Evolutionary conservation across 2,797 vertebrate species (phyloP).

Genomic region (Silurus aristotelis): DNA sequence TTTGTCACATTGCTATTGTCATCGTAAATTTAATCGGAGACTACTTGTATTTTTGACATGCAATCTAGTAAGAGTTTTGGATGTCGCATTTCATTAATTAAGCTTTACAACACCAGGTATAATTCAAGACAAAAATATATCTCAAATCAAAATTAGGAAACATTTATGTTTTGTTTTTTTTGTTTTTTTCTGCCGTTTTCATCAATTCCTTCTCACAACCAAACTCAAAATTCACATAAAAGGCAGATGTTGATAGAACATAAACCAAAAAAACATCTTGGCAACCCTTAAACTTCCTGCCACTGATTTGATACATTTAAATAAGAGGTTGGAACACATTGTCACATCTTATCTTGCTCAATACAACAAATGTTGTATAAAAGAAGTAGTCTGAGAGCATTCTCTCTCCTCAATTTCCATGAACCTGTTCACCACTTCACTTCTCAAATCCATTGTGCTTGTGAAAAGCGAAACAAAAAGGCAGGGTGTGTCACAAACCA

Average conservation of each 20-base stretch:
- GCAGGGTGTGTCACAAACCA: conserved; percentile 8
- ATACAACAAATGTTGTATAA: conserved; percentile 9
- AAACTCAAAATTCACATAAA: not conserved
- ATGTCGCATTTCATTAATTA: not conserved
- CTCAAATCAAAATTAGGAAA: too few relatives aligned
- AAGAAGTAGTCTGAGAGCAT: not conserved
- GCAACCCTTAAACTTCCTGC: conserved; percentile 9
- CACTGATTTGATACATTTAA: conserved; percentile 18
- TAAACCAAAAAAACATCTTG: conserved; percentile 10
- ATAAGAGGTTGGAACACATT: conserved; percentile 32
- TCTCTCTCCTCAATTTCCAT: not conserved
- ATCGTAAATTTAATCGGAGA: too few relatives aligned
- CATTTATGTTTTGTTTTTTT: too few relatives aligned
- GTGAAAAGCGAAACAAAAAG: not conserved
- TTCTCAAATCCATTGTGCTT: conserved; percentile 9
- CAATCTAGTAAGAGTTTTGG: not conserved
- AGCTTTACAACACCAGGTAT: not conserved
- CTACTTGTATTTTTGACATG: not conserved
- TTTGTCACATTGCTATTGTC: too few relatives aligned
- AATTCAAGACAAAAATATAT: too few relatives aligned
- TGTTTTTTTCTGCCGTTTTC: not conserved
- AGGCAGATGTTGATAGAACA: conserved; percentile 8
- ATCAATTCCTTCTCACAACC: not conserved
- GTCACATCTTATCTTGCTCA: conserved; percentile 19
- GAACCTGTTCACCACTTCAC: not conserved